These are phyloP conservation scores for Trichonephila clavata DNA, from an alignment of 1,140 invertebrate species.

Conservation along the genomic window DNA sequence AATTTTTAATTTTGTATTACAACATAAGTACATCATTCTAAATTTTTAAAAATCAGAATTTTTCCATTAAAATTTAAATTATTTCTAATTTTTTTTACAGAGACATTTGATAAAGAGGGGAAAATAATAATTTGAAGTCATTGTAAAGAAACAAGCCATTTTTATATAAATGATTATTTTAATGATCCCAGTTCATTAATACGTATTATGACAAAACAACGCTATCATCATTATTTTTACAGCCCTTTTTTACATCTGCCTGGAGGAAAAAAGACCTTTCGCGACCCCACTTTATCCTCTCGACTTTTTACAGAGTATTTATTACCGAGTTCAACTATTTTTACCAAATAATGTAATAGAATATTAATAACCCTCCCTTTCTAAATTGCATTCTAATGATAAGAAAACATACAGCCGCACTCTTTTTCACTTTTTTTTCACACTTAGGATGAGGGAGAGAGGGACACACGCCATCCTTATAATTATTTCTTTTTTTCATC, in stretches of 20 bases:
- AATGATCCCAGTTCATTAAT: too few species aligned
- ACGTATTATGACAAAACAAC: too few species aligned
- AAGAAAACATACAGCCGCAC: constrained; percentile 33
- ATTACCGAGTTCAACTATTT: background rate
- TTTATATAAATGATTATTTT: too few species aligned
- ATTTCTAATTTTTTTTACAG: too few species aligned
- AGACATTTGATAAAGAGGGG: too few species aligned
- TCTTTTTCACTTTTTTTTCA: background rate
- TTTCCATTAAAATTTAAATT: too few species aligned
- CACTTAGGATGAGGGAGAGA: background rate
- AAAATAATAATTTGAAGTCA: too few species aligned
- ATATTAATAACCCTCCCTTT: background rate
- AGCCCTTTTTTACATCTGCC: background rate
- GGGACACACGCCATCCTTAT: background rate
- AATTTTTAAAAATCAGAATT: too few species aligned
- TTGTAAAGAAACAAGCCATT: too few species aligned
- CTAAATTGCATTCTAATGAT: constrained; percentile 26
- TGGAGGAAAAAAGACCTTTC: background rate
- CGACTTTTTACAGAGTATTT: background rate
- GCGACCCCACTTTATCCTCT: background rate
- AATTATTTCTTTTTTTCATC: background rate
- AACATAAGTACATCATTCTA: too few species aligned
- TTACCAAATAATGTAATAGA: constrained; percentile 49
- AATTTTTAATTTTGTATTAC: too few species aligned
- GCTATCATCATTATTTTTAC: background rate